Evolutionary conservation across 2,113 vertebrate genomes (phyloP).

Genomic region (Neofelis nebulosa): DNA sequence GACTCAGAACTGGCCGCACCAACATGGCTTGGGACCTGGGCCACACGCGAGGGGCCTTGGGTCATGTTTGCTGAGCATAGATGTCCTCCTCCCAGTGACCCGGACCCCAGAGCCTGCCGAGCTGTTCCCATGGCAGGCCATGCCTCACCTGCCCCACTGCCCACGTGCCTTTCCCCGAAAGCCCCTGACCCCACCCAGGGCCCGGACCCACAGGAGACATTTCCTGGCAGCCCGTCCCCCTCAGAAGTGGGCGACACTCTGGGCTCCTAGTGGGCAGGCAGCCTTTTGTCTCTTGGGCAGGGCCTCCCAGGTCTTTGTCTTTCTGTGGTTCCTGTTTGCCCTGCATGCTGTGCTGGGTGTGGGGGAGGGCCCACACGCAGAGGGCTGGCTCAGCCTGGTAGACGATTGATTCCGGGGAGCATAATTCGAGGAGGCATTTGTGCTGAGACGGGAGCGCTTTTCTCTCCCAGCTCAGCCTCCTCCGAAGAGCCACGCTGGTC

Average conservation of each 20-base stretch:
- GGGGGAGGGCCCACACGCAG: background rate
- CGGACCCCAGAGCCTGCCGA: background rate
- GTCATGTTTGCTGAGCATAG: accelerated
- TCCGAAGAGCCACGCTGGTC: background rate
- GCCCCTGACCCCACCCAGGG: too few species aligned
- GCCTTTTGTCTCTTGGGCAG: too few species aligned
- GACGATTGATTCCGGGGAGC: accelerated
- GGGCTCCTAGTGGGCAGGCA: background rate
- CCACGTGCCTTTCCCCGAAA: background rate
- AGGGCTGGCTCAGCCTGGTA: background rate
- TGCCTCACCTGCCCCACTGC: background rate
- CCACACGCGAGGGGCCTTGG: background rate
- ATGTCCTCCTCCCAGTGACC: accelerated
- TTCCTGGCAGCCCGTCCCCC: background rate
- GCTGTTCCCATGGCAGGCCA: background rate
- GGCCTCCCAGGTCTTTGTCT: background rate
- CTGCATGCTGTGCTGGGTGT: background rate
- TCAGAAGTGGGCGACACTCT: background rate
- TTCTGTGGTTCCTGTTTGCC: too few species aligned
- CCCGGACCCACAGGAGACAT: background rate
- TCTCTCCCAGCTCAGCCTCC: background rate
- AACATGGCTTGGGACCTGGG: background rate
- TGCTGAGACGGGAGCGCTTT: background rate
- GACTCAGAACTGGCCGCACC: background rate
- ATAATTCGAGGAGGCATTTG: accelerated